Base-by-base conservation (phyloP, 2,888 invertebrate species). In the Noctua pronuba region DNA sequence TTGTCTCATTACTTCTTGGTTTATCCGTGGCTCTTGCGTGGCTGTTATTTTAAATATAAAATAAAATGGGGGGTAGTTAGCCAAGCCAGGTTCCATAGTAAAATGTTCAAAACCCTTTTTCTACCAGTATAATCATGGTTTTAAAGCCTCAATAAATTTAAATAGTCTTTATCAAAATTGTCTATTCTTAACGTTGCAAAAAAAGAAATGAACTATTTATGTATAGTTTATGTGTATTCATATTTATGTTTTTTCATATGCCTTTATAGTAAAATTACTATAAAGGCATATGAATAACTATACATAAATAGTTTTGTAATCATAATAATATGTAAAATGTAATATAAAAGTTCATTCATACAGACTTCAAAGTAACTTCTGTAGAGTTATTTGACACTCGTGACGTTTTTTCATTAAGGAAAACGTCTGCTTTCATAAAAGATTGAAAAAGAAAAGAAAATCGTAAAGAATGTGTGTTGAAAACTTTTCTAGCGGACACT, bases 321-420 rank as follows among this genome's bases (percentile, higher is more conserved):
- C n/a, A 21, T 38, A 41, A 41, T 38, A 41, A 41, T 28, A 28
- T 4, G 35, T 35, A 35, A 35, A 38, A 38, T 38, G 38, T 38
- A 38, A 60, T 60, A 52, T 18, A 41, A 55, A 28, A 31, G 2
- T 60, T 71, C 24, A 24, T 58, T 31, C 55, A 35, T 21, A 21
- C 10, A 65, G 64, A 41, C 41, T 65, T 65, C 65, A 18, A 44
- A 65, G 65, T 41, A 8, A 35, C 35, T 41, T 41, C 41, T 38
- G 38, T 41, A 13, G 28, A 70, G 55, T 58, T 70, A 70, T 70
- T 70, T 58, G 70, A 70, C 55, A 70, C 41, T 8, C 21, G 55
- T 70, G 55, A 70, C n/a, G 21, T 58, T 58, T 58, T 70, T 70
- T 70, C 41, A 41, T 70, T 41, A 41, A 58, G 21, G 28, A 28